Percentiles rank a stretch among this genome's conserved stretches.
phyloP scores from a whole-genome alignment of 2,797 vertebrate genomes.

The Ara ararauna region DNA sequence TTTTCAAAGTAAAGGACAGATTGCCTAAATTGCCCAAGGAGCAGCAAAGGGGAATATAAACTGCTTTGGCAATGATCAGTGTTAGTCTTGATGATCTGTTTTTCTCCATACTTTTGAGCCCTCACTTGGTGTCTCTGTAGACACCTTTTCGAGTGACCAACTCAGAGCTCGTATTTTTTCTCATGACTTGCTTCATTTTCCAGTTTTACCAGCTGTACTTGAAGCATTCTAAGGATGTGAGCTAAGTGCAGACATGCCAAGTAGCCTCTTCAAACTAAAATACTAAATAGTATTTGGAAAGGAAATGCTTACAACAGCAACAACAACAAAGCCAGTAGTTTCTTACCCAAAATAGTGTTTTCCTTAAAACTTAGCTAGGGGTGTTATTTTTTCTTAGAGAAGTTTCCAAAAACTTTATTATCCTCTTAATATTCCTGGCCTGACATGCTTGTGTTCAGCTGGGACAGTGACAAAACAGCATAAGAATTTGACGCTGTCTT shows the following conservation, averaged over 20 bases:
- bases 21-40: neutral
- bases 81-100: neutral
- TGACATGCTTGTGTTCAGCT: neutral
- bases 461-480: neutral
- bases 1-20: neutral
- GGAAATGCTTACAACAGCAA: neutral
- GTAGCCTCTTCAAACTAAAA: neutral
- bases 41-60: neutral
- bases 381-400: neutral
- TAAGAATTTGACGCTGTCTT: neutral
- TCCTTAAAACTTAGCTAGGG: neutral
- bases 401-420: neutral
- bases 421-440: neutral
- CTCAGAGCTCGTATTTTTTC: neutral
- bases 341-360: neutral
- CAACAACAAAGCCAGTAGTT: neutral
- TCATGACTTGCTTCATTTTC: neutral
- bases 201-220: neutral
- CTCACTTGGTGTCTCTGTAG: neutral
- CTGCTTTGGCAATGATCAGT: neutral
- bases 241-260: neutral
- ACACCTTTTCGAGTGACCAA: neutral
- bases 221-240: neutral
- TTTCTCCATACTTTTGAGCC: neutral
- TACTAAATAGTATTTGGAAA: neutral